Evolutionary conservation across 2,888 invertebrate species (phyloP).

Genomic region (Meiosimyza decipiens): DNA sequence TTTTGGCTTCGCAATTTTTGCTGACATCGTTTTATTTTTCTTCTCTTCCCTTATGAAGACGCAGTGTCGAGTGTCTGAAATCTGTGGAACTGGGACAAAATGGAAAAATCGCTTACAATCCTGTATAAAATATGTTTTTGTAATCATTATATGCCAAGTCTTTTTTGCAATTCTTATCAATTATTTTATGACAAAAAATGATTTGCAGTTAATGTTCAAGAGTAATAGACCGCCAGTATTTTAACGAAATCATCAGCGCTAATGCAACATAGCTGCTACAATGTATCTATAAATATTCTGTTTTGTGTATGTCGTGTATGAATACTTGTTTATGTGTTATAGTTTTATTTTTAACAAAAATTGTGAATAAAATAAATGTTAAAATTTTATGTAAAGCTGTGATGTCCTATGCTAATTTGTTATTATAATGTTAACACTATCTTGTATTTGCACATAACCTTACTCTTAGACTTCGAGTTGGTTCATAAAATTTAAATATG

Average conservation of each 20-base stretch:
- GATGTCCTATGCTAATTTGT: slow-evolving; percentile 43
- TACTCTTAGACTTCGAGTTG: too few relatives aligned
- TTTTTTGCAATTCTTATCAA: slow-evolving; percentile 50
- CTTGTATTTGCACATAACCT: too few relatives aligned
- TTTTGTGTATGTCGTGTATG: too few relatives aligned
- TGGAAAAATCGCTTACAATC: slow-evolving; percentile 50
- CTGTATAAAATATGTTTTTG: slow-evolving; percentile 55
- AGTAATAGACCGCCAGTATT: slow-evolving; percentile 53
- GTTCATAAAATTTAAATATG: too few relatives aligned
- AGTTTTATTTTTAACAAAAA: slow-evolving; percentile 21
- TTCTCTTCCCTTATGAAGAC: slow-evolving; percentile 46
- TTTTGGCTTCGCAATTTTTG: slow-evolving; percentile 4
- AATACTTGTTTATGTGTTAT: slow-evolving; percentile 4
- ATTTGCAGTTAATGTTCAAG: slow-evolving; percentile 54
- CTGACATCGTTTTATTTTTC: slow-evolving; percentile 33
- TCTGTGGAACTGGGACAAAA: slow-evolving; percentile 46
- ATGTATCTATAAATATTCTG: too few relatives aligned
- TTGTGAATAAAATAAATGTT: slow-evolving; percentile 14
- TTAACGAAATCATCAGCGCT: slow-evolving; percentile 38
- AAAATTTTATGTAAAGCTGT: slow-evolving; percentile 42
- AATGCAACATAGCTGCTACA: neutral
- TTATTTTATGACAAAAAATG: slow-evolving; percentile 52
- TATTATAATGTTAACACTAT: too few relatives aligned
- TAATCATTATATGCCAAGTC: slow-evolving; percentile 51
- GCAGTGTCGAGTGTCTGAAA: slow-evolving; percentile 42